Conservation (phyloP, 2,113 vertebrate genomes). For the Ctenomys sociabilis region DNA sequence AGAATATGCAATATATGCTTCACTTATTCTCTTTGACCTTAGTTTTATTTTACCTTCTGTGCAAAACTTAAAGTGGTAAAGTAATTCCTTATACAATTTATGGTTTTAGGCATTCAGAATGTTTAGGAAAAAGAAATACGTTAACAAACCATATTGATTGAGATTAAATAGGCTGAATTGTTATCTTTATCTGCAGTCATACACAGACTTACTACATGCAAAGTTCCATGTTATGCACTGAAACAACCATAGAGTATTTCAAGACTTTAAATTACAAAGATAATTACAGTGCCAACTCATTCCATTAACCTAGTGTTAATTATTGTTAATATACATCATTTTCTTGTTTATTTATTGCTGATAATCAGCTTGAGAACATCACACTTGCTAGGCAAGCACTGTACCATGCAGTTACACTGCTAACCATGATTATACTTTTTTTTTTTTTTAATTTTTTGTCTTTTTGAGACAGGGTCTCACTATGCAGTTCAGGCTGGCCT, state of each 20-base stretch:
- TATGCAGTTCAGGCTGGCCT: no score
- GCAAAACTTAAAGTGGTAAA: conserved; percentile 25
- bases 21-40: conserved; percentile 39
- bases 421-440: not conserved
- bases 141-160: not conserved
- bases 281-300: not conserved
- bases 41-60: not conserved
- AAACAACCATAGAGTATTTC: not conserved
- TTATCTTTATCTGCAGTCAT: not conserved
- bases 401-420: not conserved
- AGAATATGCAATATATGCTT: not conserved
- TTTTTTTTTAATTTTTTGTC: no score
- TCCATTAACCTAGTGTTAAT: not conserved
- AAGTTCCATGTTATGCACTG: not conserved
- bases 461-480: no score
- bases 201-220: not conserved
- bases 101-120: conserved; percentile 56
- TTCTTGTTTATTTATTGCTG: not conserved
- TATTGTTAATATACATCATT: not conserved
- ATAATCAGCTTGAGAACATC: not conserved
- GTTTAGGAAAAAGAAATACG: not conserved
- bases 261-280: not conserved
- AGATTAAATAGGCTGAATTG: conserved; percentile 31
- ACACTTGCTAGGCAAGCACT: not conserved
- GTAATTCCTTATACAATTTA: not conserved